phyloP scores from a whole-genome alignment of 1,140 invertebrate genomes.

The Frieseomelitta varia region DNA sequence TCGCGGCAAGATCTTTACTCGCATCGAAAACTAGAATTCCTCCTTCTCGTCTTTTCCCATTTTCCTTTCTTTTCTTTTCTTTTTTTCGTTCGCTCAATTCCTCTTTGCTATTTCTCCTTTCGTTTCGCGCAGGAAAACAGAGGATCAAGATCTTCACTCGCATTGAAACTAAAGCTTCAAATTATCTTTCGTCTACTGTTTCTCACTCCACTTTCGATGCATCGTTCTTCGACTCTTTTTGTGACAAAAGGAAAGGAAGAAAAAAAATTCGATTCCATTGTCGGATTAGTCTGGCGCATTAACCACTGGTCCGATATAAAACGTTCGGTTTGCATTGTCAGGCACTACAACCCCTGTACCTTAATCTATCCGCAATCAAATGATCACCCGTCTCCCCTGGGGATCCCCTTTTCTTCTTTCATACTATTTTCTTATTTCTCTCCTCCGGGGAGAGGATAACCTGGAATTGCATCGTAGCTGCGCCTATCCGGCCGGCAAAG shows the following conservation, averaged over 20 bases:
- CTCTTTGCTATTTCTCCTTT: no score
- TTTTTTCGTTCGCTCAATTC: no score
- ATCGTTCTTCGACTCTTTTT: no score
- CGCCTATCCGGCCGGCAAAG: conserved; percentile 31
- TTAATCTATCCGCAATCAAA: conserved; percentile 57
- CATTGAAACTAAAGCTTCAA: no score
- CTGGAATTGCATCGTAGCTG: conserved; percentile 50
- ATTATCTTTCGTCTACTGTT: no score
- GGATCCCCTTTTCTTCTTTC: conserved; percentile 43
- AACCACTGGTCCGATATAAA: conserved; percentile 12
- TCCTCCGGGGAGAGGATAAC: conserved; percentile 34
- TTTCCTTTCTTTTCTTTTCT: not conserved
- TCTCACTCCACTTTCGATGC: no score
- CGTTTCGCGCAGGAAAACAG: no score
- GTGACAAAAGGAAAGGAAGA: no score
- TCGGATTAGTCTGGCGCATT: conserved; percentile 8
- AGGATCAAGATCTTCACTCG: no score
- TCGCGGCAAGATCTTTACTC: not conserved
- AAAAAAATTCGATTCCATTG: conserved; percentile 20
- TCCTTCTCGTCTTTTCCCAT: no score
- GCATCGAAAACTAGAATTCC: not conserved
- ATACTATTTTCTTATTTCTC: conserved; percentile 44
- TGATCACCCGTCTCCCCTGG: conserved; percentile 31
- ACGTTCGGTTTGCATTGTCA: conserved; percentile 45
- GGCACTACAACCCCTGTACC: conserved; percentile 32